A percentile compares a stretch with the other conserved stretches of the same genome.
Evolutionary conservation across 2,113 vertebrate species (phyloP).

Genomic region (Eira barbara): DNA sequence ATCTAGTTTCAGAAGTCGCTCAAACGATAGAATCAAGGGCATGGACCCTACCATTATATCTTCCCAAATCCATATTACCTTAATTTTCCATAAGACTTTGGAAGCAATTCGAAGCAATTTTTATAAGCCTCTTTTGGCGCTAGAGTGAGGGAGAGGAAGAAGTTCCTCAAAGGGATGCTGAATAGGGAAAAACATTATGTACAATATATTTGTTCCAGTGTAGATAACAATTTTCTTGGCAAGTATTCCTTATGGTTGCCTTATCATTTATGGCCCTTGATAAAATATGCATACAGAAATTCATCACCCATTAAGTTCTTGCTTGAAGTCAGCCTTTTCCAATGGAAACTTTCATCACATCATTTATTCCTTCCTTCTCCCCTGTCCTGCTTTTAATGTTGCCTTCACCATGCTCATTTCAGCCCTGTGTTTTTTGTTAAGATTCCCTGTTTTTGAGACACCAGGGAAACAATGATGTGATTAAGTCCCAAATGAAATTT

Average conservation of each 20-base stretch:
- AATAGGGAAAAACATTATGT: not conserved
- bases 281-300: not conserved
- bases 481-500: not conserved
- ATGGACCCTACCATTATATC: not conserved
- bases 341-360: not conserved
- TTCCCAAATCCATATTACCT: not conserved
- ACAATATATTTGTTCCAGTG: not conserved
- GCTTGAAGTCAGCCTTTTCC: not conserved
- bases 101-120: not conserved
- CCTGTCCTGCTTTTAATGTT: not conserved
- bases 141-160: not conserved
- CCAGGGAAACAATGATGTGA: not conserved
- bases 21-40: not conserved
- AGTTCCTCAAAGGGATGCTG: not conserved
- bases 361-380: not conserved
- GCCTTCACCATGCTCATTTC: not conserved
- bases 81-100: not conserved
- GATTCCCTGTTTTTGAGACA: not conserved
- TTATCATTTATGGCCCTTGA: not conserved
- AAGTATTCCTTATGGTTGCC: not conserved
- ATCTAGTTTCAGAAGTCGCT: not conserved
- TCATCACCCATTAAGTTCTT: not conserved
- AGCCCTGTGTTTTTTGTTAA: not conserved
- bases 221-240: not conserved
- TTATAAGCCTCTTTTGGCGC: not conserved